Conservation (phyloP, 37 sponge, comb jelly and placozoan genomes). For the Theonella swinhoei region DNA sequence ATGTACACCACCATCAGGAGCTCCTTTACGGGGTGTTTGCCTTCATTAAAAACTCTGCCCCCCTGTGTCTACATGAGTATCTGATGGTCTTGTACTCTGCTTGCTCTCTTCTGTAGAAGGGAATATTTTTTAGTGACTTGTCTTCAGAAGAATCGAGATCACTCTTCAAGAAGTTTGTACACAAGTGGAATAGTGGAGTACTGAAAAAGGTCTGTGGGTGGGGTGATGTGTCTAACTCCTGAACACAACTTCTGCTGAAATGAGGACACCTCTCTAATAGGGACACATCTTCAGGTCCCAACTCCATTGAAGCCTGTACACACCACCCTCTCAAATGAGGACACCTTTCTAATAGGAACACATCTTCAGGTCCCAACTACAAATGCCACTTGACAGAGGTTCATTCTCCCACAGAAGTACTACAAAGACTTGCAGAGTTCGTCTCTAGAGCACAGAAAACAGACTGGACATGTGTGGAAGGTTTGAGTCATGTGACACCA, state of each 20-base stretch:
- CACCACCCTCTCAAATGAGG: too few species aligned
- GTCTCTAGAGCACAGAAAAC: conserved; percentile 31
- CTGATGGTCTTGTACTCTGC: neutral
- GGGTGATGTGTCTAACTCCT: neutral
- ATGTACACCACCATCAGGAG: too few species aligned
- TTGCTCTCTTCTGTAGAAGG: conserved; percentile 20
- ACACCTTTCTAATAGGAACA: too few species aligned
- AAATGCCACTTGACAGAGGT: too few species aligned
- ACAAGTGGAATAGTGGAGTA: conserved; percentile 75
- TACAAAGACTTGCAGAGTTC: conserved; percentile 71
- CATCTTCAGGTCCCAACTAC: neutral
- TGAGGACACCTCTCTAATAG: too few species aligned
- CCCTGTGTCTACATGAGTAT: too few species aligned
- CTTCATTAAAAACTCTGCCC: too few species aligned
- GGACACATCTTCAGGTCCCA: too few species aligned
- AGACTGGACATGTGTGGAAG: conserved; percentile 83
- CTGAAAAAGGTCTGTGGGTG: conserved; percentile 53
- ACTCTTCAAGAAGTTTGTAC: conserved; percentile 83
- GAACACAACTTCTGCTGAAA: neutral
- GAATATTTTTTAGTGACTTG: conserved; percentile 68
- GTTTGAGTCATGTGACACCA: conserved; percentile 30
- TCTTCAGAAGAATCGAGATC: conserved; percentile 67
- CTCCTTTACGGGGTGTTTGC: too few species aligned
- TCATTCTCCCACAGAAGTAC: conserved; percentile 47
- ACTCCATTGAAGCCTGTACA: too few species aligned